Evolutionary conservation across 2,888 invertebrate species (phyloP).

Genomic region (Machimus atricapillus): DNA sequence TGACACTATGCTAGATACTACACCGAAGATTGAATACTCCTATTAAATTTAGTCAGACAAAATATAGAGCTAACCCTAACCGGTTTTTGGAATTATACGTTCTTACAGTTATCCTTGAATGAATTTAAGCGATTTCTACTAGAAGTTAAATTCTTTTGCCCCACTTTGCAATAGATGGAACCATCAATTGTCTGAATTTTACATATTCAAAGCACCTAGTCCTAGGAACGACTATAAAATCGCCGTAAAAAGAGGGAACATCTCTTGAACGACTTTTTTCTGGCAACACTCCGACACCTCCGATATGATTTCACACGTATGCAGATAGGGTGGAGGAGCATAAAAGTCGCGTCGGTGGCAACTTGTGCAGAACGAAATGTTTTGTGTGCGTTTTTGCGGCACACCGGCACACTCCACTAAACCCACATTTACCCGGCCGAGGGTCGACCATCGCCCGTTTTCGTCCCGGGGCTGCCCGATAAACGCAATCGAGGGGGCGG

Average conservation of each 20-base stretch:
- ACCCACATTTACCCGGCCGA: neutral
- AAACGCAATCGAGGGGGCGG: neutral
- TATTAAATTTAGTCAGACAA: no score
- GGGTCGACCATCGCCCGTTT: neutral
- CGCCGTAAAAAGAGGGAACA: neutral
- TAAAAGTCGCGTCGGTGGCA: constrained; percentile 18
- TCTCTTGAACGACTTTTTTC: neutral
- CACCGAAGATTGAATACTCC: no score
- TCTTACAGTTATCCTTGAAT: neutral
- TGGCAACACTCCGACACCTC: constrained; percentile 12
- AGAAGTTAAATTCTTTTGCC: neutral
- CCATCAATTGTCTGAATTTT: neutral
- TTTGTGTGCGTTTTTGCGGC: neutral
- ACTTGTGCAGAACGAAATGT: constrained; percentile 11
- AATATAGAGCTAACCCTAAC: no score
- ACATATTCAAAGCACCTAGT: neutral
- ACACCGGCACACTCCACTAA: neutral
- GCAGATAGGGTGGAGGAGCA: neutral
- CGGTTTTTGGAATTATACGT: no score
- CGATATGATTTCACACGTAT: constrained; percentile 6
- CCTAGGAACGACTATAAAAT: neutral
- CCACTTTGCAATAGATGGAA: neutral
- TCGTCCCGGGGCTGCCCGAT: neutral
- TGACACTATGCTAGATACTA: no score
- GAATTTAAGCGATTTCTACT: neutral